Evolutionary conservation across 1,140 invertebrate genomes (phyloP), one percentile per base, ranked within the genome.

Genomic region (Pectinophora gossypiella): DNA sequence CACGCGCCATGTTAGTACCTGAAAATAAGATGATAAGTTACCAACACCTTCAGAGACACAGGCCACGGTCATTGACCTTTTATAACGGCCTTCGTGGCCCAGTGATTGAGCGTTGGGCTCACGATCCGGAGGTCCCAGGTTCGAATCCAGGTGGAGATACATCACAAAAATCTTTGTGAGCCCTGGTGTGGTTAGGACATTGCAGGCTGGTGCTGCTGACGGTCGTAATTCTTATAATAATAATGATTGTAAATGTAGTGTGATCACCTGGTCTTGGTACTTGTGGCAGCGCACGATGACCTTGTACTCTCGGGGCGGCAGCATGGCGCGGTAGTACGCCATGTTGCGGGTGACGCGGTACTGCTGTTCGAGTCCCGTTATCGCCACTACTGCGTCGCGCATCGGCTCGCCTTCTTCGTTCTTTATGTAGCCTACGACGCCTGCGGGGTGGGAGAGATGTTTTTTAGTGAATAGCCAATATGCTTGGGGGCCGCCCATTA

Each of bases 341-440:
- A 88, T 87, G 71, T 94, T 94, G 56, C 86, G 77, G 0, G 91
- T 90, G 0, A 95, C 91, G 36, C 90, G 83, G 61, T 93, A 91
- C 20, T 89, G 76, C 42, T 90, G 85, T 27, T 86, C 75, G 0
- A 87, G 73, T 4, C 89, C 89, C 45, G 90, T 82, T 4, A 98
- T 89, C 35, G 87, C 80, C 0, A 98, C 85, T 0, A 87, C 90
- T 1, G 95, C 95, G 48, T 94, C 90, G 6, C 91, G 79, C 64
- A 98, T 85, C 12, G 93, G 92, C 18, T 88, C 74, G 1, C 90
- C 89, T 22, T 89, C 64, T 7, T 85, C 81, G 68, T 96, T 92
- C 32, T 87, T 88, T 3, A 98, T 89, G 61, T 90, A 89, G 0
- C 95, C 95, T 35, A 92, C 89, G 1, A 97, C 86, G 48, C 97